These are phyloP conservation scores for Pachyuromys duprasi DNA, from an alignment of 2,797 vertebrate species.

Conservation along the genomic window DNA sequence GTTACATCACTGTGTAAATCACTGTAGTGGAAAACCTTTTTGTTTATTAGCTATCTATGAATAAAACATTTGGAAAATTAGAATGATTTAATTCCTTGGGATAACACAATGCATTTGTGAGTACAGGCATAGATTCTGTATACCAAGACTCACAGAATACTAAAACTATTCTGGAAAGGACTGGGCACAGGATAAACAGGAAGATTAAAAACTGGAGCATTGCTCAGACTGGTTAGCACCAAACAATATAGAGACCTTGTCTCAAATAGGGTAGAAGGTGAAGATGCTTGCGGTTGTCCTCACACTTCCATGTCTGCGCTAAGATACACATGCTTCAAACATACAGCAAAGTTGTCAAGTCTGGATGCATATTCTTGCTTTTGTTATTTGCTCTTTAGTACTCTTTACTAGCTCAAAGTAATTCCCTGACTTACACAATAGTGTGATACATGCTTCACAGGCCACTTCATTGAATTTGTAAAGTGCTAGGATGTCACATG, in stretches of 20 bases:
- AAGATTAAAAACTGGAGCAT: neutral
- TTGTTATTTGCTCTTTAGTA: neutral
- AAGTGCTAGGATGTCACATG: neutral
- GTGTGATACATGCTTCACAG: neutral
- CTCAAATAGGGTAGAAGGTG: neutral
- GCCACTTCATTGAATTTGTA: neutral
- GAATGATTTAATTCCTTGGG: conserved; percentile 22
- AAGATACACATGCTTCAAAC: neutral
- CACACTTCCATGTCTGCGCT: neutral
- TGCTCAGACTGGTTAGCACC: neutral
- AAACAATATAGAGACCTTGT: neutral
- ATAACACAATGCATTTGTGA: neutral
- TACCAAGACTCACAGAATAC: conserved; percentile 17
- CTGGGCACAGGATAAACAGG: neutral
- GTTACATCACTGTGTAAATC: neutral
- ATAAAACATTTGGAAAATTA: conserved; percentile 47
- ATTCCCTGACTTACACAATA: neutral
- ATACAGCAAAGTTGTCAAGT: neutral
- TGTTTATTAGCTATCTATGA: conserved; percentile 1
- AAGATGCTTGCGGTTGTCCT: neutral
- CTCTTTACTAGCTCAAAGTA: neutral
- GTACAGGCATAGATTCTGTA: neutral
- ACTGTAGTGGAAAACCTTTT: neutral
- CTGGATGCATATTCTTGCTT: neutral
- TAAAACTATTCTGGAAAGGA: neutral